These are phyloP conservation scores for Calcarius ornatus DNA, from an alignment of 2,113 vertebrate genomes.

Conservation along the genomic window DNA sequence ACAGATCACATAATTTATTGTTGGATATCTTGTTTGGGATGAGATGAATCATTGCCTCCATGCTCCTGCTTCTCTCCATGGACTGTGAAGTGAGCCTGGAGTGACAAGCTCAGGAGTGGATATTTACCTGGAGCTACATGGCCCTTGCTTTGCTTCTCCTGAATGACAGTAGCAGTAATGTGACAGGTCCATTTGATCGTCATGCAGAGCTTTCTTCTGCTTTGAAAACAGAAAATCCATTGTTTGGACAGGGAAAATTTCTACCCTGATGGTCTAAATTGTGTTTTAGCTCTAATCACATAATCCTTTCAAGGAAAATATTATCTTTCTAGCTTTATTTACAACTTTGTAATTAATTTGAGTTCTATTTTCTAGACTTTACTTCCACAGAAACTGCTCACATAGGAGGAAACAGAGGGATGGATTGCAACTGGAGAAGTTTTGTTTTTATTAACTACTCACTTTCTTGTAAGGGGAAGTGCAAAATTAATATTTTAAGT, in stretches of 20 bases:
- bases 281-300: neutral
- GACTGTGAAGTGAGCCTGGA: neutral
- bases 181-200: neutral
- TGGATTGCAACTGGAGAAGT: neutral
- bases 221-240: neutral
- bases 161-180: rapidly evolving
- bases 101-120: neutral
- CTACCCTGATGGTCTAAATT: neutral
- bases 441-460: neutral
- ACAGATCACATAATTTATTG: neutral
- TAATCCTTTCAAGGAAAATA: neutral
- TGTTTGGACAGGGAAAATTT: neutral
- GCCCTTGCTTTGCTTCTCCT: neutral
- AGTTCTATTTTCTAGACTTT: neutral
- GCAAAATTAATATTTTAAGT: neutral
- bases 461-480: neutral
- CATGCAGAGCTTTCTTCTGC: neutral
- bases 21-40: neutral
- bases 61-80: neutral
- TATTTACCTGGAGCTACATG: neutral
- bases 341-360: neutral
- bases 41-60: neutral
- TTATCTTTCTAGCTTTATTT: neutral
- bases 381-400: neutral
- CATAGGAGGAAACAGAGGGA: neutral